phyloP scores from a whole-genome alignment of 2,113 vertebrate genomes.

The Alouatta palliata region DNA sequence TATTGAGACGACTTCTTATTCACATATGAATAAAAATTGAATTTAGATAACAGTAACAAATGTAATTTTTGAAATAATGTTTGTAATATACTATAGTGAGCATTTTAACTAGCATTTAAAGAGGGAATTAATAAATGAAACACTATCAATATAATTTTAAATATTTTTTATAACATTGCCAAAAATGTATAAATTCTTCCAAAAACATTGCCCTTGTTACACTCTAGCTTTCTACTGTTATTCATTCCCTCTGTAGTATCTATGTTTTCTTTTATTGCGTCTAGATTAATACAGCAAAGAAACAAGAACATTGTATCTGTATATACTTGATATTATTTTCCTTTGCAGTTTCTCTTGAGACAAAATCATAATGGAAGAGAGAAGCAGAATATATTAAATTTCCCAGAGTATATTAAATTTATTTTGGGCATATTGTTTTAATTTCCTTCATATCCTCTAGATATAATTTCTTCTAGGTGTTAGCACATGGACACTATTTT shows the following conservation, averaged over 20 bases:
- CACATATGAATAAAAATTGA: neutral
- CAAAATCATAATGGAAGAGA: slow-evolving; percentile 53
- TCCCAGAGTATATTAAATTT: slow-evolving; percentile 75
- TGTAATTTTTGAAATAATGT: slow-evolving; percentile 20
- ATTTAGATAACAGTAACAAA: neutral
- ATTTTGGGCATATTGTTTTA: slow-evolving; percentile 67
- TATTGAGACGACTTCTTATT: neutral
- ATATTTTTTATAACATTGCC: slow-evolving; percentile 26
- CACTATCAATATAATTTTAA: neutral
- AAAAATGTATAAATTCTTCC: neutral
- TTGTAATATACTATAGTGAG: neutral
- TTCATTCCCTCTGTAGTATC: neutral
- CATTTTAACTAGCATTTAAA: neutral
- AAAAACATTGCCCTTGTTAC: neutral
- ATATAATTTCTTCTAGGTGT: slow-evolving; percentile 61
- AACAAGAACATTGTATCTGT: neutral
- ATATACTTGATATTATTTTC: slow-evolving; percentile 36
- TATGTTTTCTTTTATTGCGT: neutral
- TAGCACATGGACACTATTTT: slow-evolving; percentile 34
- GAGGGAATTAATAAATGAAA: neutral
- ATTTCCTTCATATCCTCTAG: slow-evolving; percentile 69
- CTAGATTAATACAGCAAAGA: neutral
- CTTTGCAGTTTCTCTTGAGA: slow-evolving; percentile 53
- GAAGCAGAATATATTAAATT: slow-evolving; percentile 69
- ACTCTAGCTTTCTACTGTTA: neutral